These are phyloP conservation scores for Cephus runcator DNA, from an alignment of 2,888 invertebrate species.

Conservation along the genomic window DNA sequence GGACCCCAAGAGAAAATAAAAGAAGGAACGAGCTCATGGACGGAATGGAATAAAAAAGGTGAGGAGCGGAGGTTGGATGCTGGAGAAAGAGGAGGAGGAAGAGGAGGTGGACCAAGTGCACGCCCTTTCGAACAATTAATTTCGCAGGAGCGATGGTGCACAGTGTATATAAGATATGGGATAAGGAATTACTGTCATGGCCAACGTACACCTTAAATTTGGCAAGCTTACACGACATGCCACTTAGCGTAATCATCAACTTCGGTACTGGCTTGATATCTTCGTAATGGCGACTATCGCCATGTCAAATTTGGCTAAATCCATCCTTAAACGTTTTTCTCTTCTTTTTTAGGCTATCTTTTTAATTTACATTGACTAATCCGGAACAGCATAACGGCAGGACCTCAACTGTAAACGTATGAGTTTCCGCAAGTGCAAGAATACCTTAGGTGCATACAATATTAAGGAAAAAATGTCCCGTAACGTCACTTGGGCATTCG, in stretches of 20 bases:
- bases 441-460: too few relatives aligned
- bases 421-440: too few relatives aligned
- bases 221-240: conserved; percentile 46
- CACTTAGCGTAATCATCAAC: conserved; percentile 40
- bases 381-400: too few relatives aligned
- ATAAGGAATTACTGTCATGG: conserved; percentile 32
- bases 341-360: too few relatives aligned
- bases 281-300: too few relatives aligned
- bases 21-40: not conserved
- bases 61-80: not conserved
- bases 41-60: not conserved
- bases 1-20: not conserved
- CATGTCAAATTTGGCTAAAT: too few relatives aligned
- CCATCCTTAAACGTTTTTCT: too few relatives aligned
- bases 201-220: conserved; percentile 43
- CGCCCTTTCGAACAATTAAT: conserved; percentile 37
- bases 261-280: too few relatives aligned
- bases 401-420: too few relatives aligned
- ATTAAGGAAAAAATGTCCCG: too few relatives aligned
- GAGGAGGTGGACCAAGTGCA: not conserved
- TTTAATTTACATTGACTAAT: too few relatives aligned
- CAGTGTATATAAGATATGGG: conserved; percentile 11
- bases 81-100: not conserved
- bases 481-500: too few relatives aligned
- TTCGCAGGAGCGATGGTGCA: conserved; percentile 31